Base-by-base conservation (phyloP, 2,113 vertebrate genomes). In the Ovibos moschatus region DNA sequence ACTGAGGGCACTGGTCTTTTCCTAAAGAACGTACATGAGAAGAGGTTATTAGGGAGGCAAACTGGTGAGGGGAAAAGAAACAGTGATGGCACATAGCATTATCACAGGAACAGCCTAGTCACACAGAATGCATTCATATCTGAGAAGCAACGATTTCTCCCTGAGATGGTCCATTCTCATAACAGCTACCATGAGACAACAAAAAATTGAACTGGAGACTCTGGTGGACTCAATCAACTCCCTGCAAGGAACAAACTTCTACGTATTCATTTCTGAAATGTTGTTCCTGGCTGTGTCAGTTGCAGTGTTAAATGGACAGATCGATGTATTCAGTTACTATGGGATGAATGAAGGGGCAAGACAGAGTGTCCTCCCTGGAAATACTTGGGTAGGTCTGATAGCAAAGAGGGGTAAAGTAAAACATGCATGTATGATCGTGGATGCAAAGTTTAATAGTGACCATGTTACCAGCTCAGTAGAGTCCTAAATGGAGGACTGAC, bases 1-100 rank as follows among this genome's bases (percentile, higher is more conserved):
- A 98, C 99, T 99, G 98, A 99, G 99, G 98, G 99, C 99, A 71
- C 99, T 99, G 98, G 99, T 99, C 99, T 99, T 99, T 99, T 99
- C 99, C 99, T 99, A 99, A 67, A 99, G 97, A 99, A 98, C 0
- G 99, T 98, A 99, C 98, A 99, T 6, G 97, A 99, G 99, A 99
- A 98, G 98, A 97, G 81, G 78, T 91, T 97, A 98, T 99, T 99
- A 99, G 99, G 78, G 89, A 79, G 47, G 12, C 95, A 98, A 97
- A 98, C 1, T 87, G 99, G 98, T 25, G 97, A 98, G 58, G 14
- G 64, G 45, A 95, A 95, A 94, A 96, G 95, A 94, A 51, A 99
- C 90, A 98, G 82, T 91, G 98, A 97, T 94, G 97, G 98, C 98
- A 99, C 98, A 98, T 23, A 97, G 92, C 96, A 99, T 97, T 97